These are phyloP conservation scores for Oophaga pumilio DNA, from an alignment of 2,113 vertebrate genomes.

Conservation along the genomic window DNA sequence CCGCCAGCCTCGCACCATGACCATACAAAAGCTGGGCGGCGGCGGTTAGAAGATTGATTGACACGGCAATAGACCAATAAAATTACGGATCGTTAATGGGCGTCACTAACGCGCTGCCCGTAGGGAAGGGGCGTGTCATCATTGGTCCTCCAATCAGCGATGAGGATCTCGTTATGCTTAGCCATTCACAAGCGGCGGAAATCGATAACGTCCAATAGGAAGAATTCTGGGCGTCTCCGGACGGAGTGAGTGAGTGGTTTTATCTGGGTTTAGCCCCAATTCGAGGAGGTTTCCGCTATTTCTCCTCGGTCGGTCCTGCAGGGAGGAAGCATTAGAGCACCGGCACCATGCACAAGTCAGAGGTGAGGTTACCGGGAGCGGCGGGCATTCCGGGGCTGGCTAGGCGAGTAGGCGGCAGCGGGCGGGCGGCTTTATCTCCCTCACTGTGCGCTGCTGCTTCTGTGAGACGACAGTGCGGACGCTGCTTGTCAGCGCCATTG, in stretches of 20 bases:
- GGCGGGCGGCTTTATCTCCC: no score
- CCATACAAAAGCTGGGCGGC: not conserved
- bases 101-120: not conserved
- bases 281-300: no score
- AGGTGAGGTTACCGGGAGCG: slow-evolving; percentile 61
- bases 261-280: not conserved
- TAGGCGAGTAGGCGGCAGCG: no score
- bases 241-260: slow-evolving; percentile 11
- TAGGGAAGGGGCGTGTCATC: not conserved
- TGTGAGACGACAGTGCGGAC: no score
- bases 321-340: slow-evolving; percentile 50
- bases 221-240: slow-evolving; percentile 57
- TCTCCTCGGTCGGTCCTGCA: not conserved
- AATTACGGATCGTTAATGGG: not conserved
- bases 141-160: not conserved
- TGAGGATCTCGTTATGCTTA: accelerated
- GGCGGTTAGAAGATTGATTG: not conserved
- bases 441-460: no score
- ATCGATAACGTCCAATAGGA: not conserved
- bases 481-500: no score
- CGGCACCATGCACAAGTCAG: slow-evolving; percentile 69
- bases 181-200: slow-evolving; percentile 14
- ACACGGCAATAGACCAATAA: not conserved
- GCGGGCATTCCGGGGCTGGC: no score
- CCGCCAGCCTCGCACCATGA: no score